Evolutionary conservation across 2,888 invertebrate genomes (phyloP), one percentile per base, ranked within the genome.

Genomic region (Ichneumoninae sp.): DNA sequence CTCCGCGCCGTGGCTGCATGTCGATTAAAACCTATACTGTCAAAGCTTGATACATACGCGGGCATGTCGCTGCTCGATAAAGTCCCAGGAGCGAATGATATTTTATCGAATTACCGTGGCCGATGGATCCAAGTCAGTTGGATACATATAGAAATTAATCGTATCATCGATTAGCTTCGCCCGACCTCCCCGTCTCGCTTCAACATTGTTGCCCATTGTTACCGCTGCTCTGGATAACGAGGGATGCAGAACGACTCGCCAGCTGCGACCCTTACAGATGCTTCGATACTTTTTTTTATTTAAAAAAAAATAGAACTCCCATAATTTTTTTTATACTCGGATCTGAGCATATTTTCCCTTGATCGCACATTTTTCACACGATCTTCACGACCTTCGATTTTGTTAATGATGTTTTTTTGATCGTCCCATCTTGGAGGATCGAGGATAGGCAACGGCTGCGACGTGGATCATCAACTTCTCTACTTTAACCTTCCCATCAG

Each of bases 381-480:
- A 13, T 13, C 3, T 13, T 19, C 19, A 19, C 19, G 13, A 44
- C 44, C 13, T 44, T 57, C 57, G 13, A 57, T 57, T 57, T 57
- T 57, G 1, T 52, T 52, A 2, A n/a, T 19, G 52, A 19, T 52
- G 19, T 52, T 52, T 52, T 5, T 52, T 19, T 52, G n/a, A 52
- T 52, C 52, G 52, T 19, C 52, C n/a, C 1, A 52, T 19, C 52
- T 52, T n/a, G 19, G 19, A 6, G 52, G 19, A 19, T 19, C 19
- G 52, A 19, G 2, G 52, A 13, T 13, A 57, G 50, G 33, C 13
- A 8, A 13, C 26, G 26, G 65, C 44, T 22, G 22, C 71, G 66
- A 83, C 73, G 65, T 60, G 83, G 80, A 83, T 83, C 76, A 69
- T 83, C 76, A 63, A 71, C 78, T 78, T 36, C n/a, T 68, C 44